A percentile compares a stretch with the other conserved stretches of the same genome.
phyloP scores from a whole-genome alignment of 2,888 invertebrate genomes.

The Mimas tiliae region DNA sequence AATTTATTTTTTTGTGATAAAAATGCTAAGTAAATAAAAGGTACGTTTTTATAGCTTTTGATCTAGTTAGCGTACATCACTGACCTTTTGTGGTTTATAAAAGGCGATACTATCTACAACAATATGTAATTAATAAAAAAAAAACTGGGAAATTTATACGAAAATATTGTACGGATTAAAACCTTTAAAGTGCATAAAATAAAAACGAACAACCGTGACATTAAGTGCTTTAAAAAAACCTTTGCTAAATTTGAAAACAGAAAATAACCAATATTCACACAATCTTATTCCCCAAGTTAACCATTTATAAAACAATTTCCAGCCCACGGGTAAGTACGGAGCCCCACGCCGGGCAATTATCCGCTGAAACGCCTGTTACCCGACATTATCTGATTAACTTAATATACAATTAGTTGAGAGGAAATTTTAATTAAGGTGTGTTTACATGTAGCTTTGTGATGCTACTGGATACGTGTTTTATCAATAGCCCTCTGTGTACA shows the following conservation, averaged over 20 bases:
- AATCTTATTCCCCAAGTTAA: conserved; percentile 29
- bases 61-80: conserved; percentile 1
- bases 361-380: conserved; percentile 57
- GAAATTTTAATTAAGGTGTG: conserved; percentile 60
- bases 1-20: conserved; percentile 5
- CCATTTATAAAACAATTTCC: conserved; percentile 31
- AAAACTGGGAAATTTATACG: not conserved
- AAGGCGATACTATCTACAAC: conserved; percentile 13
- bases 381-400: conserved; percentile 63
- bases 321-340: conserved; percentile 28
- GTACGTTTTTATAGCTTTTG: not conserved
- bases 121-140: conserved; percentile 20
- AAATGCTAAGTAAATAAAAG: conserved; percentile 6
- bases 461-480: conserved; percentile 25
- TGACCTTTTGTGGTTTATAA: conserved; percentile 21
- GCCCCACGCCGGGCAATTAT: conserved; percentile 57
- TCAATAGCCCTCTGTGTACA: conserved; percentile 18
- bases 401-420: conserved; percentile 63
- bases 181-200: conserved; percentile 2
- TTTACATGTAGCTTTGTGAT: conserved; percentile 27
- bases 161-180: conserved; percentile 1
- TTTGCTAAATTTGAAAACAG: not conserved
- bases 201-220: conserved; percentile 3
- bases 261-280: conserved; percentile 24
- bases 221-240: conserved; percentile 10